Base-by-base conservation (phyloP, 2,888 invertebrate genomes). In the Agrochola macilenta region DNA sequence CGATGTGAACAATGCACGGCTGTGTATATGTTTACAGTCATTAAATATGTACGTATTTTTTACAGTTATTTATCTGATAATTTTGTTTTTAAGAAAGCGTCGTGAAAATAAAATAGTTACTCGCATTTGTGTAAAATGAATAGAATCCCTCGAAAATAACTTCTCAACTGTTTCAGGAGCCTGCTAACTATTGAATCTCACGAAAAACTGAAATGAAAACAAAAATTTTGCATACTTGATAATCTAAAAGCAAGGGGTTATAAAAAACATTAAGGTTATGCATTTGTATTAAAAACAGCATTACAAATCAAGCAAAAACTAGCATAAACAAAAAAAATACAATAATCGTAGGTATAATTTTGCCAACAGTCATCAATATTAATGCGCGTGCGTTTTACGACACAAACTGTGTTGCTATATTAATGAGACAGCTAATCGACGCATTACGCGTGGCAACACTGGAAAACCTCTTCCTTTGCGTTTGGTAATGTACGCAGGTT, bases 1-100 rank as follows among this genome's bases (percentile, higher is more conserved):
- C 91, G 93, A 85, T 88, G 90, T 82, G 89, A 89, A 89, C 88
- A 84, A 85, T 86, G 84, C 84, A 80, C 77, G 78, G 64, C 80
- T 69, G 69, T 35, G 52, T 82, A 72, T 81, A 70, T 81, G 82
- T 82, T 52, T 79, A 79, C 71, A 54, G 46, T 61, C 79, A 65
- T 82, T 78, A 85, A 68, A 75, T 84, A 84, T 76, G 76, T 72
- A 80, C 46, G 70, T 73, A 84, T 84, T 73, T 83, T 66, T 52
- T n/a, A 73, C 76, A 76, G 72, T 66, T 54, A 73, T 75, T 66
- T n/a, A n/a, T n/a, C n/a, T n/a, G n/a, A n/a, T n/a, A n/a, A n/a
- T n/a, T n/a, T n/a, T n/a, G n/a, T n/a, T n/a, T n/a, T n/a, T n/a
- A n/a, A n/a, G 5, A 23, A 63, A 57, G 63, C 14, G 12, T 26